Conservation (phyloP, 2,113 vertebrate genomes). For the Callithrix jacchus region DNA sequence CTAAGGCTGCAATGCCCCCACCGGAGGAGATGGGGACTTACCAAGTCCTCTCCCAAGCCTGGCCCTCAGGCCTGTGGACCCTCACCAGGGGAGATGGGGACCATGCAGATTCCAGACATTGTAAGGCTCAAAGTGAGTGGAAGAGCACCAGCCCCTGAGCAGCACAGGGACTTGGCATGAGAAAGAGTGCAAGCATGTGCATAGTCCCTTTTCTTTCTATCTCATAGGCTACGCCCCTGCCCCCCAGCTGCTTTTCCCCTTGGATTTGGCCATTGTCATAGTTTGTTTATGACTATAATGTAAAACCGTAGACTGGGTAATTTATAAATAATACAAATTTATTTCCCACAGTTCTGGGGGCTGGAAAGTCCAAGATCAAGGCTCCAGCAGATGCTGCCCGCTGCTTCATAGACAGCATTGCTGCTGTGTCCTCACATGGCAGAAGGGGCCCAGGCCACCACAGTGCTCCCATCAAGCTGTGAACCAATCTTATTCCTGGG, state of each 20-base stretch:
- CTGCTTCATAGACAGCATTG: rapidly evolving
- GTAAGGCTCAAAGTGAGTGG: background rate
- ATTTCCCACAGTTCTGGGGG: background rate
- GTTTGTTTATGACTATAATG: background rate
- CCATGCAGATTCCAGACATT: background rate
- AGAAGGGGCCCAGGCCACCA: background rate
- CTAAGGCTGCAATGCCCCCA: no score
- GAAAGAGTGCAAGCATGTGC: rapidly evolving
- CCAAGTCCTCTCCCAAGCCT: no score
- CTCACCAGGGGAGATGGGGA: no score
- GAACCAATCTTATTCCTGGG: background rate
- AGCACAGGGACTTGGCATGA: rapidly evolving
- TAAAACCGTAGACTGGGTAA: background rate
- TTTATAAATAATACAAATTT: background rate
- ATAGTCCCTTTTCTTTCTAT: background rate
- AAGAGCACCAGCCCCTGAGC: background rate
- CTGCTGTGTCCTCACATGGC: no score
- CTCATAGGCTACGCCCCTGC: rapidly evolving
- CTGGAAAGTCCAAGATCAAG: no score
- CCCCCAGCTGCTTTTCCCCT: background rate
- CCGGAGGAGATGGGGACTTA: no score
- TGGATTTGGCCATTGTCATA: background rate
- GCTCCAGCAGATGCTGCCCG: no score
- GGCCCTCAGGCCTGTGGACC: no score
- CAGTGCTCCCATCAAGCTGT: no score